These are phyloP conservation scores for Andrena praecox DNA, from an alignment of 2,888 invertebrate species.

Conservation along the genomic window DNA sequence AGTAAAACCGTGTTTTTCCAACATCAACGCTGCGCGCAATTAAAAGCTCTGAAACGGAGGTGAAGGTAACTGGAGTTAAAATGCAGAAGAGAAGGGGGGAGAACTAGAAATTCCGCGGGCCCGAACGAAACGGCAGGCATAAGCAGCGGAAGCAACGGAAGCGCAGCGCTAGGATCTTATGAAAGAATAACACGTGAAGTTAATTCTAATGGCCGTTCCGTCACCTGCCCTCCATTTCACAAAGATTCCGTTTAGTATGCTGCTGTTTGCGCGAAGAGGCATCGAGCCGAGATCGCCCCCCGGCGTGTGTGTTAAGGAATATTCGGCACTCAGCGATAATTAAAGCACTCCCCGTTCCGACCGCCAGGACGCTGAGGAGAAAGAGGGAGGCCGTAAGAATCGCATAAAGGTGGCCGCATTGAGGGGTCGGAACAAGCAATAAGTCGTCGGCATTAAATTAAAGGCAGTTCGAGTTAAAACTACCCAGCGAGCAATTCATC, in stretches of 20 bases:
- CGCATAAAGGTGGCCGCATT: not conserved
- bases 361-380: not conserved
- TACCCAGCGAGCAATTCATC: slow-evolving; percentile 45
- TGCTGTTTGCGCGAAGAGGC: not conserved
- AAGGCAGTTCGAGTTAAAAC: slow-evolving; percentile 74
- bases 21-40: not conserved
- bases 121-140: not conserved
- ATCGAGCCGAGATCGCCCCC: not conserved
- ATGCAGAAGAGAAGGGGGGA: not conserved
- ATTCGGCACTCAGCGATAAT: slow-evolving; percentile 18
- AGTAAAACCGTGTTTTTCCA: not conserved
- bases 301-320: slow-evolving; percentile 8
- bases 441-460: slow-evolving; percentile 69
- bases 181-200: slow-evolving; percentile 51
- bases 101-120: not conserved
- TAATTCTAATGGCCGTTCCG: slow-evolving; percentile 43
- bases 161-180: slow-evolving; percentile 3
- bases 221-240: not conserved
- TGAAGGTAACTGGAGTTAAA: not conserved
- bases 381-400: slow-evolving; percentile 2
- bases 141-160: not conserved
- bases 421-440: slow-evolving; percentile 17
- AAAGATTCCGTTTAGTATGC: slow-evolving; percentile 7
- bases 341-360: not conserved
- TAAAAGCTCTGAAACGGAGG: not conserved